Evolutionary conservation across 2,888 invertebrate species (phyloP).

Genomic region (Drosophila affinis): DNA sequence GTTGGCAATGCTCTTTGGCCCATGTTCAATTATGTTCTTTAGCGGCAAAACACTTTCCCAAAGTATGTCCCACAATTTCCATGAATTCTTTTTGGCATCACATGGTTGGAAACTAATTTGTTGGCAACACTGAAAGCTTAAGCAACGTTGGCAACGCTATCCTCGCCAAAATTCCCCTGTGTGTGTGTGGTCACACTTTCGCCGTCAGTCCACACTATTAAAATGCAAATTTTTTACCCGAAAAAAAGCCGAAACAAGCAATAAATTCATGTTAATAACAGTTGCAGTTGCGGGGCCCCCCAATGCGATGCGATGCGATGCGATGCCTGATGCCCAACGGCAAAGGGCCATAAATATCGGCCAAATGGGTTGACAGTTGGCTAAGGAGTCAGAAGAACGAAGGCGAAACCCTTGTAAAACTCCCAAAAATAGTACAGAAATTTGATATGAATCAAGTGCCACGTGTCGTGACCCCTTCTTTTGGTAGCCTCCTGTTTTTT

Average conservation of each 20-base stretch:
- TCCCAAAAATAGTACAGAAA: constrained; percentile 73
- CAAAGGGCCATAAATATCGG: constrained; percentile 70
- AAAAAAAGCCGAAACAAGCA: constrained; percentile 39
- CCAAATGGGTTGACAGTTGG: constrained; percentile 75
- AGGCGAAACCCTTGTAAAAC: constrained; percentile 64
- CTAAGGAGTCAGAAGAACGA: constrained; percentile 3
- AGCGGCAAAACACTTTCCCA: too few relatives aligned
- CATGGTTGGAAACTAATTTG: not conserved
- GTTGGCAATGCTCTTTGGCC: too few relatives aligned
- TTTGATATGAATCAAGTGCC: constrained; percentile 82
- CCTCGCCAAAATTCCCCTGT: constrained; percentile 3
- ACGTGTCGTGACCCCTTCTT: constrained; percentile 72
- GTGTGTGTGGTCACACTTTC: constrained; percentile 33
- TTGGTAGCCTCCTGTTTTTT: constrained; percentile 20
- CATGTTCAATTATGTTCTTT: too few relatives aligned
- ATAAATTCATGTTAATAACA: constrained; percentile 75
- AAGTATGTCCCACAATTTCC: too few relatives aligned
- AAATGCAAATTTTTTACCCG: constrained; percentile 35
- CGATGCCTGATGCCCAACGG: constrained; percentile 42
- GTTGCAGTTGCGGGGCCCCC: constrained; percentile 47
- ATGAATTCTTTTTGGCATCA: not conserved
- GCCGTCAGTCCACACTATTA: constrained; percentile 7
- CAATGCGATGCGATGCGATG: constrained; percentile 5
- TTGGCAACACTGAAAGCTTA: constrained; percentile 1
- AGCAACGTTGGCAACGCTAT: not conserved